Conservation (phyloP, 2,113 vertebrate genomes). For the Mobula birostris region DNA sequence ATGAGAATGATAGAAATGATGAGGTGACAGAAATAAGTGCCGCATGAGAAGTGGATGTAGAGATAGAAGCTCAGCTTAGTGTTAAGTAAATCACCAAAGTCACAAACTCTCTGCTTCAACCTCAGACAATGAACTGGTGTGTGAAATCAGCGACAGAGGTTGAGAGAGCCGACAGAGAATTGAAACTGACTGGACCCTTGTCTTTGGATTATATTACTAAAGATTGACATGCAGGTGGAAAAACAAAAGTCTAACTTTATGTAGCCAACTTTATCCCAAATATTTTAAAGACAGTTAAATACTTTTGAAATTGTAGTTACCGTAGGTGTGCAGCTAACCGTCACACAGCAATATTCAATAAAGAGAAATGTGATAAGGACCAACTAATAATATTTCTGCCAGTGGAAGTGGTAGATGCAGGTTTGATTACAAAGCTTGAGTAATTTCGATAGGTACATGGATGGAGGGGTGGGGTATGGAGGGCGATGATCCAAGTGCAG, state of each 20-base stretch:
- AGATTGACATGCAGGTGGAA: background rate
- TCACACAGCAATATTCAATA: too few species aligned
- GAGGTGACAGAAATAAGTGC: too few species aligned
- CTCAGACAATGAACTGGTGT: background rate
- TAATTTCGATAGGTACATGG: too few species aligned
- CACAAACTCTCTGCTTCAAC: background rate
- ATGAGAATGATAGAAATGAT: background rate
- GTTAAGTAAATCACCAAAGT: background rate
- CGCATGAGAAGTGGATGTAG: background rate
- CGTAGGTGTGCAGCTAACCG: background rate
- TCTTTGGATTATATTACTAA: background rate
- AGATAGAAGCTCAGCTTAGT: background rate
- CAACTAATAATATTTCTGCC: too few species aligned
- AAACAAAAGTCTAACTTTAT: too few species aligned
- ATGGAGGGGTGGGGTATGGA: too few species aligned
- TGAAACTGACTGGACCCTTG: background rate
- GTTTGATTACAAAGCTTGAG: too few species aligned
- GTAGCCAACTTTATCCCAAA: background rate
- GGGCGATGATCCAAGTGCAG: too few species aligned
- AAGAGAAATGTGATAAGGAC: too few species aligned
- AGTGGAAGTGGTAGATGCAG: too few species aligned
- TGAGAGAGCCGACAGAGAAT: background rate
- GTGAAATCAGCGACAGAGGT: background rate
- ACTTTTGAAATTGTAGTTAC: background rate
- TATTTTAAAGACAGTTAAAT: background rate